Base-by-base conservation (phyloP, 2,888 invertebrate genomes). In the Diachrysia chrysitis region DNA sequence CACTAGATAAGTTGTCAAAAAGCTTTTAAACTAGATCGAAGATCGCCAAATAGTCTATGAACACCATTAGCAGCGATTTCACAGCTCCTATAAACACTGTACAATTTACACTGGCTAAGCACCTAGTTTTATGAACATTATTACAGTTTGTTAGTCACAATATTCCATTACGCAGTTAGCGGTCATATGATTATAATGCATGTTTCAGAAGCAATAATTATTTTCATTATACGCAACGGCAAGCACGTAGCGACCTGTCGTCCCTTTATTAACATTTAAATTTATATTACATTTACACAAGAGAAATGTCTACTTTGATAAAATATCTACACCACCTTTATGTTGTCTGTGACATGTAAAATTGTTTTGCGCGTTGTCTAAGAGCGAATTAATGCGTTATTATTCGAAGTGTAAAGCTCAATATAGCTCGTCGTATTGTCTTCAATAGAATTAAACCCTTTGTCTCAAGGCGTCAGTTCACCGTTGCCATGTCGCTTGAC, bases 391-490 rank as follows among this genome's bases (percentile, higher is more conserved):
- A 79, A 85, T 73, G 77, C 88, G 82, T 81, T 90, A 85, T 84
- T 80, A 73, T 82, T 80, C 68, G 71, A 77, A 66, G 62, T 71
- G 71, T 89, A 92, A 83, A 89, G 92, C 89, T 85, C 85, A 87
- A 75, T 88, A 89, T 91, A 51, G 88, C 83, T 83, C 82, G 82
- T 76, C 73, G 63, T 77, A 77, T 75, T 69, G 79, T 83, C 79
- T 85, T 85, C 84, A 86, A 90, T 90, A 86, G 90, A 90, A 90
- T 90, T 92, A 89, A 94, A 92, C 92, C 93, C 93, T 93, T 94
- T 94, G 95, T 94, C 93, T 94, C 90, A 93, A 93, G 93, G 92
- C 90, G 89, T 89, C 87, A 87, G 86, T 89, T 87, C 90, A 86
- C 86, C 88, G 90, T 85, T 89, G 88, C 87, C 83, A 87, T 89